Base-by-base conservation (phyloP, 2,888 invertebrate species). In the Hartigia nigra region DNA sequence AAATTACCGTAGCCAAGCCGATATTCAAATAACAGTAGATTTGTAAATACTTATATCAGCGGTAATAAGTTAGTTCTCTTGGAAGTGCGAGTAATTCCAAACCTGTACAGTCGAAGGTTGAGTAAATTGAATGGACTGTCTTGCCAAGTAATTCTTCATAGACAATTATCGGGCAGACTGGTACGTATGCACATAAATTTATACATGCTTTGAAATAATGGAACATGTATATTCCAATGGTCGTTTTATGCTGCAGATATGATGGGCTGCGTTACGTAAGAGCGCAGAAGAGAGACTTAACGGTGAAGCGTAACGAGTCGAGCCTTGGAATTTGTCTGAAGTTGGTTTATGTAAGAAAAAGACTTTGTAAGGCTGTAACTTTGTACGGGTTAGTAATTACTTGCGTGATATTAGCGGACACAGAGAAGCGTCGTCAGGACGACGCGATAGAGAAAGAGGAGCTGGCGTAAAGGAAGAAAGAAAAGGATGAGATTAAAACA, bases 271-370 rank as follows among this genome's bases (percentile, higher is more conserved):
- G 72, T 72, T 72, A 31, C 32, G 72, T 31, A 72, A 72, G 32
- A 31, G 12, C 31, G 72, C 72, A 72, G 72, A 72, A 72, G 72
- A 72, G 72, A 72, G 12, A 72, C 72, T 72, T 34, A 72, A 72
- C 72, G 72, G 72, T 72, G 31, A 34, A 34, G 72, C 32, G 72
- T 72, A 72, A 72, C 72, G 31, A 72, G 72, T 23, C 12, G 72
- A 34, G 72, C 72, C 72, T 72, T 72, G 72, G 32, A 72, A 72
- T 72, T 72, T 72, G 72, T 72, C 31, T 34, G 31, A 72, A 34
- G 72, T 34, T 34, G 31, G 72, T 72, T 72, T 72, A 72, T 9
- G 11, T 34, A 34, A 12, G 72, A 31, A 23, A 31, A 31, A 14
- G 11, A 4, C 14, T 12, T 72, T 14, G 31, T 31, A 55, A 55